phyloP scores from a whole-genome alignment of 2,888 invertebrate genomes.

The Chrysodeixis includens region DNA sequence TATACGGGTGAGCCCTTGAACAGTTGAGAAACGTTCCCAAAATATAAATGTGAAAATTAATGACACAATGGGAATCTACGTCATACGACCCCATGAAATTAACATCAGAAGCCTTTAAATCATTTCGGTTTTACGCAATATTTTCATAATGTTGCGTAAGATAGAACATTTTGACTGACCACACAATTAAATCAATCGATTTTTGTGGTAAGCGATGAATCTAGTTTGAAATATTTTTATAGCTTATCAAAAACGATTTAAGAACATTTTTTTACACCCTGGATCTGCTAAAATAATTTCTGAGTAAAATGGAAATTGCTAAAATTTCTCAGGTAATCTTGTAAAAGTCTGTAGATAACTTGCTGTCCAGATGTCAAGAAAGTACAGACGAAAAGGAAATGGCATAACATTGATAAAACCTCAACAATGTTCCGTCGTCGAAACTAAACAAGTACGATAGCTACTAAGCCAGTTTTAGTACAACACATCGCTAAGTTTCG shows the following conservation, averaged over 20 bases:
- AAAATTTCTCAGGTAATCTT: not conserved
- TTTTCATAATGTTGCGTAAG: slow-evolving; percentile 3
- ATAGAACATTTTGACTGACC: not conserved
- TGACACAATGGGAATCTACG: slow-evolving; percentile 22
- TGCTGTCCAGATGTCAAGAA: not conserved
- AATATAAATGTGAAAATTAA: slow-evolving; percentile 33
- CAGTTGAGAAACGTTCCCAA: slow-evolving; percentile 11
- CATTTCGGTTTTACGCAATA: not conserved
- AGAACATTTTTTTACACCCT: too few species aligned
- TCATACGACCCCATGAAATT: slow-evolving; percentile 20
- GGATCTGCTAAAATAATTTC: too few species aligned
- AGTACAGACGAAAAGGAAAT: not conserved
- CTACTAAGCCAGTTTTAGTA: slow-evolving; percentile 21
- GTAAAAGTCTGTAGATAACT: not conserved
- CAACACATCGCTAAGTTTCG: slow-evolving; percentile 31
- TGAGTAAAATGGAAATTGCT: not conserved
- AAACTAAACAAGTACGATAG: slow-evolving; percentile 7
- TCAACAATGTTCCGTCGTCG: not conserved
- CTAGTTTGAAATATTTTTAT: not conserved
- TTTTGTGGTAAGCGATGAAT: not conserved
- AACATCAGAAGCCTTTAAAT: slow-evolving; percentile 8
- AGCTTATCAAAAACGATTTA: not conserved
- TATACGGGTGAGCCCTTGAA: slow-evolving; percentile 38
- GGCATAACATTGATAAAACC: not conserved
- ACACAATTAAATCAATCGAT: not conserved